Evolutionary conservation across 2,888 invertebrate genomes (phyloP), one percentile per base, ranked within the genome.

Genomic region (Apeira syringaria): DNA sequence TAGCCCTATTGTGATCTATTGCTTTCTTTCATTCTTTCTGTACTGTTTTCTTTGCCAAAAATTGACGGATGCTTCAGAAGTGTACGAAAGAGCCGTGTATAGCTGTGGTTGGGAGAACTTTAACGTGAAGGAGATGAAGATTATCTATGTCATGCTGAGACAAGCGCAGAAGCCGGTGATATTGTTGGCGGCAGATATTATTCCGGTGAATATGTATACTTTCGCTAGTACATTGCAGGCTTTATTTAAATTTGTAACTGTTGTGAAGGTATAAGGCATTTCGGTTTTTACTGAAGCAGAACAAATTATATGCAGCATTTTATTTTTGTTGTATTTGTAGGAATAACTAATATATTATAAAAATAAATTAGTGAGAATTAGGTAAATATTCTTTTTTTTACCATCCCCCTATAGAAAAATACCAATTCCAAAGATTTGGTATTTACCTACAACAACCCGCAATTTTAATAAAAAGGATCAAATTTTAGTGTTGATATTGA

Each of bases 101-200:
- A 61, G 74, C 26, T 86, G 88, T 47, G 87, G 87, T 0, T 88
- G 88, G 88, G 85, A 88, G 51, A 78, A 75, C 3, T 85, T 85
- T 31, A 61, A 63, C 8, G 8, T 71, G 6, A 74, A 64, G 0
- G 79, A 84, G 26, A 70, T 68, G 56, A 81, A 69, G 47, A 38
- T 70, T 3, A 47, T 84, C 0, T 82, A 63, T 15, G 42, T 77
- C 7, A 80, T 84, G 70, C 50, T 87, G 10, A 31, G 74, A 8
- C 68, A 76, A 42, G 73, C 85, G 0, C 88, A 88, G 49, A 74
- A 68, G 39, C 74, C 75, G 1, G 69, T 85, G 4, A 57, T 71
- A 9, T 17, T 88, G 5, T 28, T 81, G 8, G 88, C 87, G 1
- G 86, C 83, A 5, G 74, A 79, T 56, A 83, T 87, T 2, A 66